These are phyloP conservation scores for Morpho achilles DNA, from an alignment of 2,888 invertebrate genomes.

Conservation along the genomic window DNA sequence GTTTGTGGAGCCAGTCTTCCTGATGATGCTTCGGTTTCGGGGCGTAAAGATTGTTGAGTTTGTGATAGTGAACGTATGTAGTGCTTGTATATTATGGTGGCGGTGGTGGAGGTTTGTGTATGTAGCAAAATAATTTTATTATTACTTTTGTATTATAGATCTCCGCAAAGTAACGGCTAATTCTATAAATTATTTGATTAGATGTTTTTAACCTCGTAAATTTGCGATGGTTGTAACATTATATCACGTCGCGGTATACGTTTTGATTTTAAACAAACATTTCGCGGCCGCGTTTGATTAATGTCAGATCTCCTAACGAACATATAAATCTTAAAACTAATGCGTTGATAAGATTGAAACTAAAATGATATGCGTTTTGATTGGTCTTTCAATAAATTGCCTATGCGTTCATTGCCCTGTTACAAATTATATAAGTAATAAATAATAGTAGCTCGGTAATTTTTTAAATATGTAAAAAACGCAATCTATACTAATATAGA, in stretches of 20 bases:
- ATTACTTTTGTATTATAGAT: too few relatives aligned
- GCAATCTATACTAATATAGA: too few relatives aligned
- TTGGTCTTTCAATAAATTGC: slow-evolving; percentile 12
- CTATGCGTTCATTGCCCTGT: slow-evolving; percentile 6
- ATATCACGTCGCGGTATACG: neutral
- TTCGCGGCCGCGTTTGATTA: neutral
- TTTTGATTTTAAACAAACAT: neutral
- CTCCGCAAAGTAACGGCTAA: too few relatives aligned
- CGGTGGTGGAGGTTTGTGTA: too few relatives aligned
- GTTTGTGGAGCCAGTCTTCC: too few relatives aligned
- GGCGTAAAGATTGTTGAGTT: too few relatives aligned
- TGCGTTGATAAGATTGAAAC: slow-evolving; percentile 13
- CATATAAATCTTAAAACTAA: slow-evolving; percentile 4
- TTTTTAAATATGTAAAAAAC: neutral
- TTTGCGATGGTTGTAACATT: neutral
- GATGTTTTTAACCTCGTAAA: neutral
- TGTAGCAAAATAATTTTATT: too few relatives aligned
- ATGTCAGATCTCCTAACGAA: neutral
- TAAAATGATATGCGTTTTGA: slow-evolving; percentile 3
- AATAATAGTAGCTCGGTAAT: neutral
- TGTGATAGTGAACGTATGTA: too few relatives aligned
- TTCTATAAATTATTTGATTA: neutral
- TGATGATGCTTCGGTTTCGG: too few relatives aligned
- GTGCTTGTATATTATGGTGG: too few relatives aligned
- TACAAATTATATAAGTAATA: slow-evolving; percentile 1